Conservation (phyloP, 2,113 vertebrate genomes). For the Mirounga angustirostris region DNA sequence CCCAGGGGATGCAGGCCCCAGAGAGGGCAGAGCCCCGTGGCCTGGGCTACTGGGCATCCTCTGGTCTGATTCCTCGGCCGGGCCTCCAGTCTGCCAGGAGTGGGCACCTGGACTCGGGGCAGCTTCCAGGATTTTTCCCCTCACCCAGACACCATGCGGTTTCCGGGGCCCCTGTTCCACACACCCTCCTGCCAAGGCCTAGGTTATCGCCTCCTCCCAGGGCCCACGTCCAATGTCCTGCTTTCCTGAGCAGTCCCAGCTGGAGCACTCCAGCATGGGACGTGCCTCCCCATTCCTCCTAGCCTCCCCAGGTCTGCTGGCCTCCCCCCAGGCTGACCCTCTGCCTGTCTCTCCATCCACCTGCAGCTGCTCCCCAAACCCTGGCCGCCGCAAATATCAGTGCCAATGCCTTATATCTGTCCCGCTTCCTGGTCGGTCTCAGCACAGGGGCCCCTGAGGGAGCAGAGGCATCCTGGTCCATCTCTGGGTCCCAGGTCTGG, state of each 20-base stretch:
- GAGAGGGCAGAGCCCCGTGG: background rate
- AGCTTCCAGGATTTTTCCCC: no score
- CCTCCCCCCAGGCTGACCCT: background rate
- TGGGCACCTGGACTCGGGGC: background rate
- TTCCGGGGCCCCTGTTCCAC: background rate
- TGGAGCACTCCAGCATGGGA: accelerated
- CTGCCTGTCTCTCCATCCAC: accelerated
- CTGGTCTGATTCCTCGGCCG: background rate
- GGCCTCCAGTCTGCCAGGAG: background rate
- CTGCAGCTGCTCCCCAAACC: no score
- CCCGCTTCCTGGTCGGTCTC: background rate
- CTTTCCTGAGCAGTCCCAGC: background rate
- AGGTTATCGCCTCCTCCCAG: no score
- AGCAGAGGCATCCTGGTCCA: background rate
- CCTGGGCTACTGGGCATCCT: background rate
- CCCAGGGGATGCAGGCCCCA: background rate
- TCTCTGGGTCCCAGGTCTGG: background rate
- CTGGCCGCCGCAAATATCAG: background rate
- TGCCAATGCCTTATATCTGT: accelerated
- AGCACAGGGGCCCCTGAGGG: background rate
- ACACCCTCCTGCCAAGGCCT: background rate
- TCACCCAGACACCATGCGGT: background rate
- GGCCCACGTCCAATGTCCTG: accelerated
- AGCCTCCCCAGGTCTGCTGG: accelerated
- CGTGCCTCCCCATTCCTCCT: accelerated